These are phyloP conservation scores for Gymnocypris eckloni DNA, from an alignment of 2,797 vertebrate genomes.

Conservation along the genomic window DNA sequence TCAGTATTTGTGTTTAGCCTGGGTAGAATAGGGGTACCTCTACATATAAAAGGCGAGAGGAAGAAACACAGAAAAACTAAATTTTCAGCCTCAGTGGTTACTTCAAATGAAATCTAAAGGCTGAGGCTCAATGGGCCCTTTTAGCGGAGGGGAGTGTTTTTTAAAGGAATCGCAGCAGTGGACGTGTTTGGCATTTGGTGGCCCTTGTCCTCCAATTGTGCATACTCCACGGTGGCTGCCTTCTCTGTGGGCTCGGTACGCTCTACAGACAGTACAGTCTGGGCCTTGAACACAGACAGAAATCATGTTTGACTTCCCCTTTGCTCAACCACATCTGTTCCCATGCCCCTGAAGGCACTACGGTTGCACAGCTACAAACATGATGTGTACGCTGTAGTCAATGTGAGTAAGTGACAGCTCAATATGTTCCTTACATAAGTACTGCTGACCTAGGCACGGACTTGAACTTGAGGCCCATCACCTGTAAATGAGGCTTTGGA, in stretches of 20 bases:
- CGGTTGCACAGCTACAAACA: constrained; percentile 59
- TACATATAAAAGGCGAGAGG: constrained; percentile 61
- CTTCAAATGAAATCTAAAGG: constrained; percentile 77
- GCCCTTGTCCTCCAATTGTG: constrained; percentile 75
- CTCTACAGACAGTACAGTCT: constrained; percentile 55
- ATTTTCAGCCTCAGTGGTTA: constrained; percentile 80
- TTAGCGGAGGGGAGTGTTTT: constrained; percentile 62
- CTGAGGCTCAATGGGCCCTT: constrained; percentile 70
- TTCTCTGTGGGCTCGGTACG: constrained; percentile 58
- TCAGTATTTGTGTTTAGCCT: constrained; percentile 64
- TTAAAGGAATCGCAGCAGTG: constrained; percentile 79
- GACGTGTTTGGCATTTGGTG: constrained; percentile 81
- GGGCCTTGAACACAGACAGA: constrained; percentile 67
- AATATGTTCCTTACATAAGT: constrained; percentile 74
- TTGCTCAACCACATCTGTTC: constrained; percentile 75
- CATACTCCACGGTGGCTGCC: constrained; percentile 71
- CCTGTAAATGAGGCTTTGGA: not conserved
- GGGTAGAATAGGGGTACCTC: constrained; percentile 53
- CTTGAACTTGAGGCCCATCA: constrained; percentile 11
- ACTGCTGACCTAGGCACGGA: constrained; percentile 32
- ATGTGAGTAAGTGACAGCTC: constrained; percentile 71
- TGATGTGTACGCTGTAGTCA: constrained; percentile 69
- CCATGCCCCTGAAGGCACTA: constrained; percentile 69
- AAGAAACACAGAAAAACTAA: constrained; percentile 73
- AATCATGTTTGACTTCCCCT: constrained; percentile 68